Base-by-base conservation (phyloP, 2,888 invertebrate genomes). In the Gymnosoma rotundatum region DNA sequence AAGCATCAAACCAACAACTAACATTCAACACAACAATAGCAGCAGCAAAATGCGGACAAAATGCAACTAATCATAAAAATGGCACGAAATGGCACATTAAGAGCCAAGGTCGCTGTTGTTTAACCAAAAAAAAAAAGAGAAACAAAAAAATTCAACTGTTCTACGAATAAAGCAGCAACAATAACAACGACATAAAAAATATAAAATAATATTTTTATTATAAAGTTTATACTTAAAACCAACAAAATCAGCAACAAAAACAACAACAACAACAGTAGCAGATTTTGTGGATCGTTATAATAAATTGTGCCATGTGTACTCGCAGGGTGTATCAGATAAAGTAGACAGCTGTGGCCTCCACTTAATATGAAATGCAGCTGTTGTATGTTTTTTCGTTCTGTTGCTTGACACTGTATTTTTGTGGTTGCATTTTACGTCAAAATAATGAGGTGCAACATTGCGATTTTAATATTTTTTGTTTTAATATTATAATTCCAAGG, bases 301-400 rank as follows among this genome's bases (percentile, higher is more conserved):
- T 32, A 69, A 60, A 45, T 60, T 42, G 64, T 45, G 73, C 54
- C 78, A 72, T 21, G 56, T 81, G 67, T 69, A 48, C 42, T 25
- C 61, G 50, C 20, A 18, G 63, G 48, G 63, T n/a, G n/a, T 78
- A 80, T 81, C 84, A 84, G 78, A 74, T 73, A 78, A 81, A 84
- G 80, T 81, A 84, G 84, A 84, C 81, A 84, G 84, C 81, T 84
- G 84, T 84, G 84, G 84, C 84, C 84, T 84, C 67, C 52, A 73
- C 52, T 84, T 80, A 69, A 80, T 74, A 50, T 63, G 73, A 67
- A 81, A 67, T 78, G 72, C 78, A 78, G 78, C 73, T 74, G 78
- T 32, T 75, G 73, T 38, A 18, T 56, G 3, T 67, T 42, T 60
- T 66, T 21, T 64, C 12, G 25, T 18, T 50, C 18, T 38, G 36